Conservation (phyloP, 2,888 invertebrate genomes). For the Petrolisthes manimaculis region DNA sequence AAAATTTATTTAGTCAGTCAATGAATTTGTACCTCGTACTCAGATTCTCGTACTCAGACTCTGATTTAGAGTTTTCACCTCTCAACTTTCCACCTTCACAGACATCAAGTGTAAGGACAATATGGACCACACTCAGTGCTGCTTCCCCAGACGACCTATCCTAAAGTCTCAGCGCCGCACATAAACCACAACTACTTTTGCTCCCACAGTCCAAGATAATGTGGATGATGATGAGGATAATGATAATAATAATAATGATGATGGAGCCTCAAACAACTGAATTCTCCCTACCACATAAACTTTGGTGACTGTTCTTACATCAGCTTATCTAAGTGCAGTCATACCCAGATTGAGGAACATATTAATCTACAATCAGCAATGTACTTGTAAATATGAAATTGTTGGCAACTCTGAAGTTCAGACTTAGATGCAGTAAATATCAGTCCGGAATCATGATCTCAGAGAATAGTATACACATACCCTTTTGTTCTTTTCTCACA, state of each 20-base stretch:
- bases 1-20: no score
- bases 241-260: background rate
- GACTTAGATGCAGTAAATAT: no score
- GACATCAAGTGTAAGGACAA: background rate
- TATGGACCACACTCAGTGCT: background rate
- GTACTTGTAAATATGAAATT: no score
- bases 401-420: no score
- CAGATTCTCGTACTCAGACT: no score
- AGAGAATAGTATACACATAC: no score
- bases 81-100: background rate
- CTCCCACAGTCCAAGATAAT: no score
- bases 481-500: no score
- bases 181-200: background rate
- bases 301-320: background rate
- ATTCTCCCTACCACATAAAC: background rate
- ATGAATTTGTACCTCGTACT: no score
- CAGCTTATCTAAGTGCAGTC: background rate
- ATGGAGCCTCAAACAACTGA: background rate
- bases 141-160: background rate
- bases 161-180: background rate
- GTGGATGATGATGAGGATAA: background rate
- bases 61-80: no score
- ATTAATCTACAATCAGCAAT: background rate
- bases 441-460: no score
- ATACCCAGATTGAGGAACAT: background rate